A percentile compares a stretch with the other conserved stretches of the same genome.
These are phyloP conservation scores for Harpalus rubripes DNA, from an alignment of 2,888 invertebrate genomes.

Conservation along the genomic window DNA sequence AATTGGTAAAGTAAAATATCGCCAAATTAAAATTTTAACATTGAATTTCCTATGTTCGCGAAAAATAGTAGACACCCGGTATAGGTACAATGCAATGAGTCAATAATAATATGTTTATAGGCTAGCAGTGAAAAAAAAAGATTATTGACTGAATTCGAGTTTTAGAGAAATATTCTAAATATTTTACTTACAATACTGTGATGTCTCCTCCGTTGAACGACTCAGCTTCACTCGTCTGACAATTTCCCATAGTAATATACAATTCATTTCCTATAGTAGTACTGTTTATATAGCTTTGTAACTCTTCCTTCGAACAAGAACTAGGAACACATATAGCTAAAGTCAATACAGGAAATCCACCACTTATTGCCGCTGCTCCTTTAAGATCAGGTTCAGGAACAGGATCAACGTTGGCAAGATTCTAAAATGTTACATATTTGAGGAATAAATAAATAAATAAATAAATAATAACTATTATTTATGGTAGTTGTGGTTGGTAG, in stretches of 20 bases:
- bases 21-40: too few species aligned
- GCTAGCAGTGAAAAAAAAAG: background rate
- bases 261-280: background rate
- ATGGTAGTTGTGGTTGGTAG: background rate
- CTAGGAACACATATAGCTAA: slow-evolving; percentile 67
- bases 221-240: slow-evolving; percentile 53
- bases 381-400: background rate
- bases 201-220: slow-evolving; percentile 52
- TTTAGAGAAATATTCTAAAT: background rate
- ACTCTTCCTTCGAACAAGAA: slow-evolving; percentile 56
- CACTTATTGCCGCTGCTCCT: slow-evolving; percentile 37
- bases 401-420: too few species aligned
- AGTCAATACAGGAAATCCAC: background rate
- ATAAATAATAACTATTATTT: background rate
- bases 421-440: too few species aligned
- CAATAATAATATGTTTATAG: background rate
- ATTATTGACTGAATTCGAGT: too few species aligned
- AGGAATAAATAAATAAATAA: slow-evolving; percentile 6
- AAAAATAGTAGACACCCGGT: too few species aligned
- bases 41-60: too few species aligned
- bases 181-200: slow-evolving; percentile 49
- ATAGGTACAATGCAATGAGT: background rate
- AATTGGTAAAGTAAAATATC: too few species aligned
- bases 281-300: slow-evolving; percentile 26
- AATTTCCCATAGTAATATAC: slow-evolving; percentile 28